phyloP scores from a whole-genome alignment of 1,140 invertebrate genomes.

The Drosophila nigrodunni region DNA sequence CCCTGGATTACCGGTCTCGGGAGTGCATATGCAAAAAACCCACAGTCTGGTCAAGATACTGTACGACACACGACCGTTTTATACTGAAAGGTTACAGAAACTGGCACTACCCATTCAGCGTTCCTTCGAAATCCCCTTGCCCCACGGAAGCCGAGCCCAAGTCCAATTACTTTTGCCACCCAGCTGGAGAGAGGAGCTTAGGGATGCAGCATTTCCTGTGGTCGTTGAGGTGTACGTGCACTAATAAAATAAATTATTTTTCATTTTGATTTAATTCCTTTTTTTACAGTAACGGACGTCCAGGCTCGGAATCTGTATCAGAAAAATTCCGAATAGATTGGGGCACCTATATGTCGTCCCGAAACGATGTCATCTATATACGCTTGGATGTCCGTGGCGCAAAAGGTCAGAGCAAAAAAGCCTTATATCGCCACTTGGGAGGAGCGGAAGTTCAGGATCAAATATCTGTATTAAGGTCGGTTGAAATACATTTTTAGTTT shows the following conservation, averaged over 20 bases:
- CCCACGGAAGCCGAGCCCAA: conserved; percentile 91
- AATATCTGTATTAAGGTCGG: conserved; percentile 91
- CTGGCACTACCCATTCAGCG: conserved; percentile 90
- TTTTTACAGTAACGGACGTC: conserved; percentile 92
- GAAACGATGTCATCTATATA: conserved; percentile 95
- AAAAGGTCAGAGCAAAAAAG: conserved; percentile 91
- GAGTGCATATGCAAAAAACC: conserved; percentile 88
- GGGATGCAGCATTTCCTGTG: conserved; percentile 93
- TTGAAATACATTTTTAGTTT: background rate
- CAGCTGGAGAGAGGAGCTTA: conserved; percentile 92
- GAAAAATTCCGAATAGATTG: conserved; percentile 94
- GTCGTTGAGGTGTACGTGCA: conserved; percentile 91
- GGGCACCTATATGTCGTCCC: conserved; percentile 96
- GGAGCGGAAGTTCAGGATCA: conserved; percentile 95
- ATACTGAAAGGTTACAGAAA: conserved; percentile 87
- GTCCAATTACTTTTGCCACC: conserved; percentile 92
- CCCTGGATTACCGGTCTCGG: conserved; percentile 90
- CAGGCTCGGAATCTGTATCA: conserved; percentile 94
- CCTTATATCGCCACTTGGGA: conserved; percentile 92
- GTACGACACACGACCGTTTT: conserved; percentile 90
- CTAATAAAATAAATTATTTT: background rate
- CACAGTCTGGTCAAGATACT: conserved; percentile 90
- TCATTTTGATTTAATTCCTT: conserved; percentile 6
- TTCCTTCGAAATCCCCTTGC: conserved; percentile 91
- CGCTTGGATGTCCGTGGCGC: conserved; percentile 95